Conservation (phyloP, 2,113 vertebrate species). For the Thoracochromis brauschi region DNA sequence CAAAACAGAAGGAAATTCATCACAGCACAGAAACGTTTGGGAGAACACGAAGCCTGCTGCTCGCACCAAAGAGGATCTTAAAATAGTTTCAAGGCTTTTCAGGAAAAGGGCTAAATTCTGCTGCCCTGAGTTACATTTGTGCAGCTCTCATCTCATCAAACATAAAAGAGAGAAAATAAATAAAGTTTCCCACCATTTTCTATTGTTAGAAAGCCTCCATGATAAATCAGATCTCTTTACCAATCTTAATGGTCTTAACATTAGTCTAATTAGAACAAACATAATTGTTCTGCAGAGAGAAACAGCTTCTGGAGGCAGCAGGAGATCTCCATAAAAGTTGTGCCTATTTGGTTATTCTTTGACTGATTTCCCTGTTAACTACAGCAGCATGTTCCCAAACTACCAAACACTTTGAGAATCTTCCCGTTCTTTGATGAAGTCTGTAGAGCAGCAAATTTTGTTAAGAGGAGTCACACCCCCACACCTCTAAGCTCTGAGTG, state of each 20-base stretch:
- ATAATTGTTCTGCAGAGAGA: neutral
- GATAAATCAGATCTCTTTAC: neutral
- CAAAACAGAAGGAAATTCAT: neutral
- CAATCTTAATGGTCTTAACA: neutral
- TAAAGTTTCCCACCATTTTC: neutral
- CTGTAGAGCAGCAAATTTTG: neutral
- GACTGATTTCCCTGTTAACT: neutral
- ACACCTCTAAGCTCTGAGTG: neutral
- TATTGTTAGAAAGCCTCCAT: rapidly evolving
- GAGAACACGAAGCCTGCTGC: rapidly evolving
- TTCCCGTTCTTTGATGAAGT: neutral
- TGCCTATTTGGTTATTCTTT: neutral
- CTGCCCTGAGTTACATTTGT: neutral
- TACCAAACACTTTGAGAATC: neutral
- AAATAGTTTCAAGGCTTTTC: neutral
- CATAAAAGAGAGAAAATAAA: neutral
- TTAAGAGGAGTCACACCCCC: neutral
- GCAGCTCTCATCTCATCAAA: neutral
- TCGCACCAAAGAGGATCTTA: neutral
- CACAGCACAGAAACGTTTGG: neutral
- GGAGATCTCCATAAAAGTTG: neutral
- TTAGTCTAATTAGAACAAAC: neutral
- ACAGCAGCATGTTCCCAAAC: neutral
- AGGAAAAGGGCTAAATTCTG: rapidly evolving
- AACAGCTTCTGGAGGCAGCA: neutral